Evolutionary conservation across 2,888 invertebrate species (phyloP), one percentile per base, ranked within the genome.

Genomic region (Mallateleia sp.): DNA sequence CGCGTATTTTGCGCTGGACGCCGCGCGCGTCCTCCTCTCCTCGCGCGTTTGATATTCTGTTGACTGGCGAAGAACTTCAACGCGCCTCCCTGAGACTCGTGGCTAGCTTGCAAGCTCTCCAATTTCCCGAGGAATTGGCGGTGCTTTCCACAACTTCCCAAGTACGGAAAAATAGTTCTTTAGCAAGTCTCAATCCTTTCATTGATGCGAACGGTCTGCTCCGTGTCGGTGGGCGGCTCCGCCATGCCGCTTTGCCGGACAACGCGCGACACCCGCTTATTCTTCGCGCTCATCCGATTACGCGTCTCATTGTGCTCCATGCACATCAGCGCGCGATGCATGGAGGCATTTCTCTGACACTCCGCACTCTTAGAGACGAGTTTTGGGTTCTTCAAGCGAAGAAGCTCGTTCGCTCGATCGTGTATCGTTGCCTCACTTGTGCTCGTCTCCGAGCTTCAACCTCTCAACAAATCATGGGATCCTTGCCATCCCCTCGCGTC

Each of bases 381-480:
- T 38, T 24, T 54, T 77, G 56, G 56, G 25, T 66, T 28, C 32
- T 66, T 6, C 14, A 28, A 2, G 20, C 60, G 0, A 22, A 47
- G 8, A 58, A 58, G n/a, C 24, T 60, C 0, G 22, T 64, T 2
- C 38, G 45, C 22, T 22, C 38, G 0, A 9, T 5, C 7, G 24
- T 64, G 2, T n/a, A 22, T 8, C 20, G 42, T 1, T 67, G 67
- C 20, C 11, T 42, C 20, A 4, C 7, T 1, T 67, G 67, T 18
- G 25, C 28, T 6, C 28, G 28, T 4, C 4, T 28, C 8, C 4
- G 8, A 28, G 28, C 28, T 8, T 4, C 28, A 1, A 6, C 25
- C 15, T 18, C 28, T 1, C n/a, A n/a, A 9, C 67, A 67, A 18
- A 24, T 50, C 8, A 67, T 67, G 67, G 67, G 67, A 2, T 25